Evolutionary conservation across 35 echinoderm and acorn worm species (phyloP), one percentile per base, ranked within the genome.

Genomic region (Eucidaris tribuloides): DNA sequence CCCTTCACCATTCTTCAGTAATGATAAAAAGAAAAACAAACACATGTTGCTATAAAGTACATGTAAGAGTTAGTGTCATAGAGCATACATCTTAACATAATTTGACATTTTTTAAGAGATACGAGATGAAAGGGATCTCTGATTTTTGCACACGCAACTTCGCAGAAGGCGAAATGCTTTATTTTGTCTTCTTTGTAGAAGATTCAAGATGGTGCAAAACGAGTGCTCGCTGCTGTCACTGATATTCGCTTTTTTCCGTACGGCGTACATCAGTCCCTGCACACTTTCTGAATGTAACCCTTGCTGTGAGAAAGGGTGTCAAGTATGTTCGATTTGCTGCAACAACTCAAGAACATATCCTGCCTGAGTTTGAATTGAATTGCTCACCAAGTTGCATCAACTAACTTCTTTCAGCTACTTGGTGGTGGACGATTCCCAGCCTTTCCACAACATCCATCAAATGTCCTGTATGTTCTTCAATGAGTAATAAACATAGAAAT

Each of bases 381-480:
- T 44, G 32, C 3, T 79, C 46, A 0, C 24, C 17, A 65, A 76
- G 27, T 58, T 89, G 87, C 36, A 32, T 4, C 43, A 92, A 19
- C 14, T n/a, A n/a, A n/a, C 71, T 74, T 11, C 71, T 62, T 13
- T 77, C 58, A 14, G 83, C 89, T 49, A 92, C 58, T 41, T 20
- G 50, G 18, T 55, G 83, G 42, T 92, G 89, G 2, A 92, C 83
- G 19, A 92, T 77, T 78, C 41, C 80, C 20, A 92, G 78, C 11
- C 82, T 78, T 54, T 58, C 34, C 18, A 86, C 62, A n/a, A 68
- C 78, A 49, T 0, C 82, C 82, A 19, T 71, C 79, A n/a, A 31
- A 44, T 83, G 19, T 80, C 61, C 39, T 43, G 2, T 2, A 89
- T 40, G 33, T 50, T 52, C 76, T 77, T 60, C 85, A 24, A 86